Base-by-base conservation (phyloP, 2,113 vertebrate genomes). In the Ciconia boyciana region DNA sequence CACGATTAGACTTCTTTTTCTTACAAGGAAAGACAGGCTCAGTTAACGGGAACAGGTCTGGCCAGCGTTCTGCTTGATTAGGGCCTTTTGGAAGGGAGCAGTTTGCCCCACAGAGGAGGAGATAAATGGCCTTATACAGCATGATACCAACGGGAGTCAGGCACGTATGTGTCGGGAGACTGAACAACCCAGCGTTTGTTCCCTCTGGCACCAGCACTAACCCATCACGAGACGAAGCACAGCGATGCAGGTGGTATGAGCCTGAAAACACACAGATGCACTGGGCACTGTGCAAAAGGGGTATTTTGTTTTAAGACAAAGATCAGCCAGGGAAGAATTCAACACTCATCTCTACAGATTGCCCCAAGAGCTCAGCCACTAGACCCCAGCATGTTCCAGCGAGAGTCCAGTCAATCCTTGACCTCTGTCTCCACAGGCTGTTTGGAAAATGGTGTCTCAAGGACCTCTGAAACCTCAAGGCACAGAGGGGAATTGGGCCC, bases 81-180 rank as follows among this genome's bases (percentile, higher is more conserved):
- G 94, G 93, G 68, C 57, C 66, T 89, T 96, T 98, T 98, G 98
- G 97, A 98, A 97, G 98, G 94, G 97, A 95, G 87, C 36, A 55
- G 55, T 84, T 71, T 90, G 69, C 69, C 48, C 43, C 52, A 41
- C 52, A 66, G 83, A 78, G 55, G 44, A 86, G 61, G 64, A 80
- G 68, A 89, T 66, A 94, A 96, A 89, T 55, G 82, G 84, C 87
- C 78, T 76, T 25, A 54, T 46, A 77, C 49, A 94, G 89, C 87
- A 51, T 2, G 6, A 76, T 54, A 70, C 11, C 4, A 6, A 31
- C 0, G 0, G 70, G 71, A 91, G 48, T 70, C 84, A 69, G 58
- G 83, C 71, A 68, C 3, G 6, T 20, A 31, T 12, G 31, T 31
- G 43, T 11, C 3, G 3, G 75, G 66, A 89, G 43, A 62, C 46